A percentile compares a stretch with the other conserved stretches of the same genome.
Conservation (phyloP, 2,113 vertebrate genomes). For the Jaculus jaculus region DNA sequence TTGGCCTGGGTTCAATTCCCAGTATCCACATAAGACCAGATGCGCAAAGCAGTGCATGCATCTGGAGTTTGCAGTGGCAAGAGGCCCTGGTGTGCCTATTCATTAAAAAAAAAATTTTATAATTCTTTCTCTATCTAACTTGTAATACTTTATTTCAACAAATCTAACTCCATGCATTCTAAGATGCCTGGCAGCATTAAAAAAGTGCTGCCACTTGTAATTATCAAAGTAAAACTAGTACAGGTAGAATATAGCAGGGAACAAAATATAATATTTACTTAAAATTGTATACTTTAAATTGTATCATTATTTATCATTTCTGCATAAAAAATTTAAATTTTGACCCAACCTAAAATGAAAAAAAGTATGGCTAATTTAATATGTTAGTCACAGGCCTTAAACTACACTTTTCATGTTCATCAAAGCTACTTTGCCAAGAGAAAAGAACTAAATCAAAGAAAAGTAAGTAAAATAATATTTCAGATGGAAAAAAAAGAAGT, state of each 20-base stretch:
- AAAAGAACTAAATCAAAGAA: slow-evolving; percentile 22
- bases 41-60: no score
- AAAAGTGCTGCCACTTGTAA: background rate
- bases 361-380: slow-evolving; percentile 12
- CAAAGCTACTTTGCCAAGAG: background rate
- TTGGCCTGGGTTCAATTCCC: no score
- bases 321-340: slow-evolving; percentile 27
- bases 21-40: no score
- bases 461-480: slow-evolving; percentile 28
- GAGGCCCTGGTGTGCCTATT: no score
- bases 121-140: background rate
- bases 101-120: background rate
- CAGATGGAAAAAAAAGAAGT: slow-evolving; percentile 1
- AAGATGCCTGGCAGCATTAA: background rate
- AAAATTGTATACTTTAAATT: slow-evolving; percentile 2
- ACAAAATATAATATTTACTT: background rate
- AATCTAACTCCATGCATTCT: background rate
- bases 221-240: background rate
- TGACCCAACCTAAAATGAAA: slow-evolving; percentile 14
- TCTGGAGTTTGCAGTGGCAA: no score
- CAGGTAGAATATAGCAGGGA: background rate
- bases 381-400: background rate
- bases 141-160: background rate
- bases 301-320: slow-evolving; percentile 17
- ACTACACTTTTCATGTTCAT: slow-evolving; percentile 15